These are phyloP conservation scores for Lycorma delicatula DNA, from an alignment of 1,140 invertebrate species.

Conservation along the genomic window DNA sequence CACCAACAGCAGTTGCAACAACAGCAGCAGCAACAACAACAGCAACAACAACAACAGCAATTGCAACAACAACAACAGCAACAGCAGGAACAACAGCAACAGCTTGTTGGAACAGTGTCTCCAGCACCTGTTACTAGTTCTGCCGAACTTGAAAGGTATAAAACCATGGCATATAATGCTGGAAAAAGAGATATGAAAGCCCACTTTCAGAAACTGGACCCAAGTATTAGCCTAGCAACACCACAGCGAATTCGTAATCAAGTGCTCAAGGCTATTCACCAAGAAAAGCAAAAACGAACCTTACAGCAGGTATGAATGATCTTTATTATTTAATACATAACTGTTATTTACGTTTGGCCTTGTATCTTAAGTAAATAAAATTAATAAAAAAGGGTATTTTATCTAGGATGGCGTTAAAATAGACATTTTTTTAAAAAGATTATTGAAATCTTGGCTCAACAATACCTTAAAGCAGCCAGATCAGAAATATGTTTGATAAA, in stretches of 20 bases:
- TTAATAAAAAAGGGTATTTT: too few species aligned
- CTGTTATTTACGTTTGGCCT: too few species aligned
- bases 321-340: too few species aligned
- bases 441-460: too few species aligned
- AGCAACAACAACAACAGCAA: slow-evolving; percentile 29
- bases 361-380: too few species aligned
- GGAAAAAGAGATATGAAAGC: slow-evolving; percentile 28
- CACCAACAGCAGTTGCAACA: slow-evolving; percentile 24
- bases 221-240: slow-evolving; percentile 24
- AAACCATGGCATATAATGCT: not conserved
- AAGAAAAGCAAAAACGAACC: slow-evolving; percentile 29
- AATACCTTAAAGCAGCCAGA: too few species aligned
- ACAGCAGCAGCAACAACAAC: slow-evolving; percentile 14
- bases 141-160: not conserved
- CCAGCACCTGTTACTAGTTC: slow-evolving; percentile 31
- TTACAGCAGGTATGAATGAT: slow-evolving; percentile 21
- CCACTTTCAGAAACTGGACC: slow-evolving; percentile 38
- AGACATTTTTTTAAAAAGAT: too few species aligned
- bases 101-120: slow-evolving; percentile 24
- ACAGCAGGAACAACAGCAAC: slow-evolving; percentile 25
- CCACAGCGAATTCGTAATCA: slow-evolving; percentile 34
- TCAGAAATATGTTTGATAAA: too few species aligned
- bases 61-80: slow-evolving; percentile 29
- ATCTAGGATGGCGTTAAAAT: too few species aligned
- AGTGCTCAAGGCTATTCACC: slow-evolving; percentile 27